A percentile compares a stretch with the other conserved stretches of the same genome.
These are phyloP conservation scores for Heteronetta atricapilla DNA, from an alignment of 2,113 vertebrate species.

Conservation along the genomic window DNA sequence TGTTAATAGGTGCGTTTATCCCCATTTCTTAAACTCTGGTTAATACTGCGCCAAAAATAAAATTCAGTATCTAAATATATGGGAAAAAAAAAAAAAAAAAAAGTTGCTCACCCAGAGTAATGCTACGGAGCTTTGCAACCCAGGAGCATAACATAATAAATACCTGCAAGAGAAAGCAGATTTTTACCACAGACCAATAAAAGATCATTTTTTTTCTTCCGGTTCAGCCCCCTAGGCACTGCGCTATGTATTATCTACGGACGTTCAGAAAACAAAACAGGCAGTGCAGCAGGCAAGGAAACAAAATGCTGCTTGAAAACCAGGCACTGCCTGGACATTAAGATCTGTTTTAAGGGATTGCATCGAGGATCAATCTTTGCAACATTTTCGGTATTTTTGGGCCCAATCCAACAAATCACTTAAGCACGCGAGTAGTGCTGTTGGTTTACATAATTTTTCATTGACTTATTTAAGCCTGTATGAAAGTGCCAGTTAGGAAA, in stretches of 20 bases:
- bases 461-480: not conserved
- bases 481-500: not conserved
- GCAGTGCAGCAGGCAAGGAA: not conserved
- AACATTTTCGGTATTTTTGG: not conserved
- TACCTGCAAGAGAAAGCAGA: not conserved
- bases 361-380: not conserved
- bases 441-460: not conserved
- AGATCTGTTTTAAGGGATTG: not conserved
- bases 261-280: not conserved
- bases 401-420: not conserved
- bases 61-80: not conserved
- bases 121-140: not conserved
- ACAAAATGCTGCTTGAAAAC: not conserved
- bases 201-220: not conserved
- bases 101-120: accelerated
- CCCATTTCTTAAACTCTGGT: not conserved
- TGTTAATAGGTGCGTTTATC: not conserved
- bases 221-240: not conserved
- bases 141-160: not conserved
- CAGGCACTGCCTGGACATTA: not conserved
- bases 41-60: accelerated
- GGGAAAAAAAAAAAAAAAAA: accelerated
- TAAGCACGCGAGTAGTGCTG: not conserved
- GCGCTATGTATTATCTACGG: not conserved
- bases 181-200: not conserved